These are phyloP conservation scores for Antheraea yamamai DNA, from an alignment of 2,888 invertebrate genomes.

Conservation along the genomic window DNA sequence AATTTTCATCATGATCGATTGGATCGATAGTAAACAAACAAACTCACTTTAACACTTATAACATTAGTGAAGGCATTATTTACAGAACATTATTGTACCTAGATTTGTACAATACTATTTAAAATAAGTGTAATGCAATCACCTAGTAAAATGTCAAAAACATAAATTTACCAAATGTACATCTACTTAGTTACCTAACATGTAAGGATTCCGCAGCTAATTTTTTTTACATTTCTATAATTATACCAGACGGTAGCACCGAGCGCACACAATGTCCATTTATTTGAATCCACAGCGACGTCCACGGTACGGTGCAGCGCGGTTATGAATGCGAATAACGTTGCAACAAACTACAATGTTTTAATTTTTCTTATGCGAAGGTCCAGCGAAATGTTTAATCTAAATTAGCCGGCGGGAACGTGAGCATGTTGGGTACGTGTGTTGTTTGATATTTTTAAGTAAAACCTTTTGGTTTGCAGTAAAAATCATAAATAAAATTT, in stretches of 20 bases:
- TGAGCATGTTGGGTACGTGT: slow-evolving; percentile 27
- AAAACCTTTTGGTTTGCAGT: too few species aligned
- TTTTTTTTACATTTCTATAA: slow-evolving; percentile 36
- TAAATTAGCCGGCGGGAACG: slow-evolving; percentile 40
- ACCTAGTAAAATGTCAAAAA: background rate
- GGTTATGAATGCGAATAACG: slow-evolving; percentile 61
- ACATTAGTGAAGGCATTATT: background rate
- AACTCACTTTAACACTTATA: background rate
- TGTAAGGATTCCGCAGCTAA: slow-evolving; percentile 22
- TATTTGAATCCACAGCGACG: slow-evolving; percentile 60
- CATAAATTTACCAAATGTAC: background rate
- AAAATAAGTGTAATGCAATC: background rate
- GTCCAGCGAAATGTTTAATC: slow-evolving; percentile 49
- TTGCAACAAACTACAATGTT: slow-evolving; percentile 44
- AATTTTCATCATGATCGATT: too few species aligned
- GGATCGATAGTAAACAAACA: background rate
- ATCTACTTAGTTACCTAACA: background rate
- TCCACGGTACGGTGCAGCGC: slow-evolving; percentile 51
- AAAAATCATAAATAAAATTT: too few species aligned
- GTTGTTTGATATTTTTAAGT: background rate
- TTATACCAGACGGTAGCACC: slow-evolving; percentile 31
- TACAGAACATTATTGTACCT: too few species aligned
- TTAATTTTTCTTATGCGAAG: slow-evolving; percentile 40
- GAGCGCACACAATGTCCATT: slow-evolving; percentile 53
- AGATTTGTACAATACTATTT: too few species aligned